phyloP scores from a whole-genome alignment of 2,113 vertebrate species.

The Nycticryphes semicollaris region DNA sequence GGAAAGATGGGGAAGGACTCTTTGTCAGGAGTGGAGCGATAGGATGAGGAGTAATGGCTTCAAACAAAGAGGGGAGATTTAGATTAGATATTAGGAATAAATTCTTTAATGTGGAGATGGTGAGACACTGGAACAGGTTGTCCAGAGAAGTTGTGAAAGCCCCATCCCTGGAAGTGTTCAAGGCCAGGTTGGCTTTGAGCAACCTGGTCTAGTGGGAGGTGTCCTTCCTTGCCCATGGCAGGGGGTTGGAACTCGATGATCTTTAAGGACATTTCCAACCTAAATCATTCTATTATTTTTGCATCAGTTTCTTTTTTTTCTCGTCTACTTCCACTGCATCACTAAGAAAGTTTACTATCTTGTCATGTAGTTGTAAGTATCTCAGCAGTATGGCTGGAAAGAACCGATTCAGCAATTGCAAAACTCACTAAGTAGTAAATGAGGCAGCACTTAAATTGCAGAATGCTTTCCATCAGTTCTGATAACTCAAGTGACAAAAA shows the following conservation, averaged over 20 bases:
- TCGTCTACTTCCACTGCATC: background rate
- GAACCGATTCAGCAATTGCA: background rate
- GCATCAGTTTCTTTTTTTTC: background rate
- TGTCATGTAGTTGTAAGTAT: background rate
- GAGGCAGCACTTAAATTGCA: background rate
- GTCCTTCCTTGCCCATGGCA: background rate
- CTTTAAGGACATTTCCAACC: background rate
- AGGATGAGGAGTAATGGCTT: too few species aligned
- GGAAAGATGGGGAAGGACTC: too few species aligned
- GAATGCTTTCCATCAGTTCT: background rate
- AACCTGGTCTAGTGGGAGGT: background rate
- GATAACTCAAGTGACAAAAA: background rate
- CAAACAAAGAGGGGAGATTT: too few species aligned
- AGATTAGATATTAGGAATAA: too few species aligned
- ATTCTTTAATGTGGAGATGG: too few species aligned
- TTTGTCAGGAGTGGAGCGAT: too few species aligned
- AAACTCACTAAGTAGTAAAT: background rate
- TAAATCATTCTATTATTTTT: background rate
- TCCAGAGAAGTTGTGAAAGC: too few species aligned
- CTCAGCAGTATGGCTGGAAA: background rate
- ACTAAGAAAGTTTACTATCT: background rate
- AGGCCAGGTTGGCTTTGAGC: background rate
- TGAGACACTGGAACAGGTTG: too few species aligned
- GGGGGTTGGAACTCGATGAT: background rate
- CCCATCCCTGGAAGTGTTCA: background rate